Percentiles rank a stretch among this genome's conserved stretches.
Conservation (phyloP, 2,888 invertebrate species). For the Acrocyrtus sp. region DNA sequence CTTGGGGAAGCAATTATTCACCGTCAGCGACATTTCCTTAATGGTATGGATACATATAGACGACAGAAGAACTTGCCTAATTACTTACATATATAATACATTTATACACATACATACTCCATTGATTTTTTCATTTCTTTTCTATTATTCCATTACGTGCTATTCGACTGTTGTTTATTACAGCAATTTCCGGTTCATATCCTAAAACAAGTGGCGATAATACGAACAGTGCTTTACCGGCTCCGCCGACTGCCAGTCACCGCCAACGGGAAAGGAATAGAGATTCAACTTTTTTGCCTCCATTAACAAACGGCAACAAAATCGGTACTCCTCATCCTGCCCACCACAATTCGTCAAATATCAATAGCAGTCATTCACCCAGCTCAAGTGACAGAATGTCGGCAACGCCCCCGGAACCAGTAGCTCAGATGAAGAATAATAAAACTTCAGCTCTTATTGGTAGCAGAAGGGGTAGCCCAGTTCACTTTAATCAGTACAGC, state of each 20-base stretch:
- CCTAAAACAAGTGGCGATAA: not conserved
- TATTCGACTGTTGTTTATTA: too few relatives aligned
- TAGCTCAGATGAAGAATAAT: not conserved
- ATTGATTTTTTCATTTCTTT: constrained; percentile 12
- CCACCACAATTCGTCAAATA: constrained; percentile 29
- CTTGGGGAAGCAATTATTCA: constrained; percentile 93
- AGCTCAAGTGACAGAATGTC: constrained; percentile 48
- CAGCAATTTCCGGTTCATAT: constrained; percentile 51
- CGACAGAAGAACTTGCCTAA: not conserved
- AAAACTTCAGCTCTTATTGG: constrained; percentile 10
- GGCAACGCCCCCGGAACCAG: constrained; percentile 31
- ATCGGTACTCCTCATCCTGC: constrained; percentile 7
- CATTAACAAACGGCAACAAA: constrained; percentile 38
- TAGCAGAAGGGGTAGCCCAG: constrained; percentile 29
- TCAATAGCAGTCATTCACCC: constrained; percentile 24
- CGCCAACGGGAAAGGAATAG: constrained; percentile 1
- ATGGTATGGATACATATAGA: constrained; percentile 69
- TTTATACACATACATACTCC: too few relatives aligned
- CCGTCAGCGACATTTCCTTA: constrained; percentile 84
- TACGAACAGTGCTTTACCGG: constrained; percentile 13
- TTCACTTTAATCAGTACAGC: constrained; percentile 23
- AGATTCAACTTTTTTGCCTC: constrained; percentile 50
- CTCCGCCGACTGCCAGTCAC: constrained; percentile 12
- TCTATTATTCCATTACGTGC: too few relatives aligned
- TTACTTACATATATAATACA: constrained; percentile 1